Evolutionary conservation across 2,888 invertebrate species (phyloP), one percentile per base, ranked within the genome.

Genomic region (Brassicogethes aeneus): DNA sequence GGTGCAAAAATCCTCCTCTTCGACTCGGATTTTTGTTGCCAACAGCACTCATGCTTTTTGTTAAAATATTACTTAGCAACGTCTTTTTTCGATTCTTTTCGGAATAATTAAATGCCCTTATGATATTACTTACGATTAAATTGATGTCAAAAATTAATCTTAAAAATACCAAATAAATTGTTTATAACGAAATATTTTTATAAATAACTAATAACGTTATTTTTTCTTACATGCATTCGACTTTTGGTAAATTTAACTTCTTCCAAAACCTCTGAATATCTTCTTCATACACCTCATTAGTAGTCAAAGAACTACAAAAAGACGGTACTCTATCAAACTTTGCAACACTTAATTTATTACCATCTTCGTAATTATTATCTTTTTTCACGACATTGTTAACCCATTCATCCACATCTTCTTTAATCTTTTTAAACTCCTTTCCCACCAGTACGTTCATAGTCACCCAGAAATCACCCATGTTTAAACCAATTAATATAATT

Each of bases 361-460:
- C 5, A 23, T 23, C 23, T 10, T 23, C 23, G 23, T 10, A 7
- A 10, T 7, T 10, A 32, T 32, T 32, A 3, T 32, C 14, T 13
- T 32, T 54, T 12, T 49, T 46, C 15, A 61, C 46, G 30, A 62
- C 43, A 40, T 55, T 56, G 5, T 62, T 57, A 16, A 62, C 56
- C 64, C 62, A 64, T 17, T 61, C 62, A 36, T 46, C 50, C 13
- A 48, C 48, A 36, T 74, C 74, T 16, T 66, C 65, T n/a, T 69
- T 66, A 2, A 72, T 71, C 30, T 70, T 63, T 40, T 73, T 67
- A 42, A 72, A 65, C 34, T 73, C 75, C 5, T 71, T 68, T 17
- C 70, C 75, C 12, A 76, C 74, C 13, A 80, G 68, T 29, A 79
- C 67, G 45, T 79, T 76, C 44, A 80, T 73, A n/a, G 77, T 79